Evolutionary conservation across 2,113 vertebrate genomes (phyloP).

Genomic region (Ornithorhynchus anatinus): DNA sequence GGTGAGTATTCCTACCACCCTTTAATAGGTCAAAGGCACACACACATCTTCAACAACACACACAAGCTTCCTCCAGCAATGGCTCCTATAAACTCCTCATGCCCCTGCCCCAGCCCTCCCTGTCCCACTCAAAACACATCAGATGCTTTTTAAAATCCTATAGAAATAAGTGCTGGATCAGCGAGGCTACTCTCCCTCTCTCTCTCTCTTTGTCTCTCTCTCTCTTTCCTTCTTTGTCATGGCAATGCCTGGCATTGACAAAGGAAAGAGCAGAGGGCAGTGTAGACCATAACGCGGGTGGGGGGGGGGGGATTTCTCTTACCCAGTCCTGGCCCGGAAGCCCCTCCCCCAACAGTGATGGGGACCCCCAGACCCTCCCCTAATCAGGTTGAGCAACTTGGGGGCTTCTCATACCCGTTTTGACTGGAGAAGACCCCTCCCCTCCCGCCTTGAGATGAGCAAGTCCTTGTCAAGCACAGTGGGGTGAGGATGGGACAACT

Average conservation of each 20-base stretch:
- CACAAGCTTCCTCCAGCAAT: conserved; percentile 49
- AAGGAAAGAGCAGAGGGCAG: neutral
- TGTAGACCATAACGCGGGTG: too few species aligned
- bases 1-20: conserved; percentile 31
- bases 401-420: conserved; percentile 10
- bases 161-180: conserved; percentile 60
- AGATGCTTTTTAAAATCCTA: conserved; percentile 56
- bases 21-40: conserved; percentile 59
- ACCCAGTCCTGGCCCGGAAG: neutral
- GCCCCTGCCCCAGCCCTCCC: conserved; percentile 29
- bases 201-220: neutral
- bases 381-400: neutral
- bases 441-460: neutral
- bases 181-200: neutral
- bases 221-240: neutral
- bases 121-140: conserved; percentile 14
- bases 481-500: neutral
- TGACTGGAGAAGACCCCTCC: neutral
- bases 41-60: conserved; percentile 61
- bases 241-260: neutral
- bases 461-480: conserved; percentile 1
- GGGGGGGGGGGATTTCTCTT: fast-evolving
- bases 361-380: conserved; percentile 16
- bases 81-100: conserved; percentile 34
- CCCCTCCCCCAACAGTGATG: neutral